phyloP scores from a whole-genome alignment of 2,113 vertebrate species.

The Poeciliopsis turrubarensis region DNA sequence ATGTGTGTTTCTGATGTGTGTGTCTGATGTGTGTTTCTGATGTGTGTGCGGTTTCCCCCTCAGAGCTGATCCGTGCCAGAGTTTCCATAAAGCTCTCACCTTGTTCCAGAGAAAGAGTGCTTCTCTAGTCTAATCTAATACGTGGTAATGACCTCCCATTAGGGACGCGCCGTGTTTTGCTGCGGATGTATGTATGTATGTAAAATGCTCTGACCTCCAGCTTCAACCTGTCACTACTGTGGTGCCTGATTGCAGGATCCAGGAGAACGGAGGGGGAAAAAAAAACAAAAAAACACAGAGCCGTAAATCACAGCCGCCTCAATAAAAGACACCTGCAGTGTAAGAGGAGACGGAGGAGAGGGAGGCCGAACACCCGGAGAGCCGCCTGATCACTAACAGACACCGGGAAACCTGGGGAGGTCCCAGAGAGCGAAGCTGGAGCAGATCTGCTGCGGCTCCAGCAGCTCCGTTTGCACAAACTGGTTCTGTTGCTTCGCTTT shows the following conservation, averaged over 20 bases:
- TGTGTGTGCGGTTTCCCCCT: constrained; percentile 51
- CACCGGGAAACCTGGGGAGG: constrained; percentile 48
- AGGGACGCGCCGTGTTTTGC: constrained; percentile 54
- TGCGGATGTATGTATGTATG: constrained; percentile 23
- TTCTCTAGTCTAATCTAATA: constrained; percentile 17
- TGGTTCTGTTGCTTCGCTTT: constrained; percentile 27
- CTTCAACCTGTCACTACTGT: constrained; percentile 75
- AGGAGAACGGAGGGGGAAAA: constrained; percentile 18
- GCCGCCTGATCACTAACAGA: constrained; percentile 75
- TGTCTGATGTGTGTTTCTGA: constrained; percentile 59
- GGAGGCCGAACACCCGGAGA: constrained; percentile 67
- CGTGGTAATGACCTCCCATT: constrained; percentile 73
- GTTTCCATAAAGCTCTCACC: constrained; percentile 60
- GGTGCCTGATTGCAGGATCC: constrained; percentile 69
- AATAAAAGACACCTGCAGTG: constrained; percentile 81
- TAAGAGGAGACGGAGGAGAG: constrained; percentile 72
- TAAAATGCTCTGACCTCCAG: constrained; percentile 75
- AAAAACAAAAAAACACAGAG: constrained; percentile 44
- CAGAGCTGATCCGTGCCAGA: constrained; percentile 36
- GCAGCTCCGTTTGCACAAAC: constrained; percentile 34
- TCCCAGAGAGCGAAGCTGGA: constrained; percentile 27
- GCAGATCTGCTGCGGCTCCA: constrained; percentile 46
- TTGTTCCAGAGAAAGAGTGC: constrained; percentile 46
- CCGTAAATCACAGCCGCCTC: constrained; percentile 77
- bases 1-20: too few species aligned